phyloP scores from a whole-genome alignment of 2,113 vertebrate genomes.

The Odocoileus virginianus region DNA sequence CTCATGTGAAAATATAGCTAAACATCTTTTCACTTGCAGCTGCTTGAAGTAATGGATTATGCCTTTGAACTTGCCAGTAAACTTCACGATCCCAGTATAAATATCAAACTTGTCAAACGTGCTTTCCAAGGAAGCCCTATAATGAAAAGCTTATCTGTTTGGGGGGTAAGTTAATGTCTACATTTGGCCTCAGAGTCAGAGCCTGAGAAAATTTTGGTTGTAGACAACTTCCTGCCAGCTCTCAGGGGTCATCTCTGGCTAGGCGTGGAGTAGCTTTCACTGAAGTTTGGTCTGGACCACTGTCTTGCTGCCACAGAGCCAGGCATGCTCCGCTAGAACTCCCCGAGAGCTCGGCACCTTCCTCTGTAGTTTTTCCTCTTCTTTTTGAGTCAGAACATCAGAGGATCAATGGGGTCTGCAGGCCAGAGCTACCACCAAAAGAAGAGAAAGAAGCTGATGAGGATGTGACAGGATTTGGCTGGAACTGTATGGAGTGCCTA shows the following conservation, averaged over 20 bases:
- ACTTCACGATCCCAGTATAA: slow-evolving; percentile 57
- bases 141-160: slow-evolving; percentile 73
- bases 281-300: background rate
- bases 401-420: background rate
- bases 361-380: background rate
- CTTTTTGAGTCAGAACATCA: background rate
- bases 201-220: slow-evolving; percentile 45
- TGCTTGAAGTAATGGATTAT: slow-evolving; percentile 63
- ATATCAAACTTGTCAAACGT: slow-evolving; percentile 72
- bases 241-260: slow-evolving; percentile 41
- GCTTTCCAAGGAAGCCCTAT: slow-evolving; percentile 63
- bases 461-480: background rate
- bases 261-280: background rate
- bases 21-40: slow-evolving; percentile 65
- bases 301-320: background rate
- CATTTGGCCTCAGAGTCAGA: slow-evolving; percentile 34
- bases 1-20: slow-evolving; percentile 57
- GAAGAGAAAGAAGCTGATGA: background rate
- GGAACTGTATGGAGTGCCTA: background rate
- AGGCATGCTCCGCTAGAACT: background rate
- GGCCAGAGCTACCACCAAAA: background rate
- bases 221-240: slow-evolving; percentile 22
- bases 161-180: slow-evolving; percentile 56
- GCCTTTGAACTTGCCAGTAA: slow-evolving; percentile 72
- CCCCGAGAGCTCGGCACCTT: fast-evolving